These are phyloP conservation scores for Eulemur mongoz DNA, from an alignment of 2,797 vertebrate species.

Conservation along the genomic window DNA sequence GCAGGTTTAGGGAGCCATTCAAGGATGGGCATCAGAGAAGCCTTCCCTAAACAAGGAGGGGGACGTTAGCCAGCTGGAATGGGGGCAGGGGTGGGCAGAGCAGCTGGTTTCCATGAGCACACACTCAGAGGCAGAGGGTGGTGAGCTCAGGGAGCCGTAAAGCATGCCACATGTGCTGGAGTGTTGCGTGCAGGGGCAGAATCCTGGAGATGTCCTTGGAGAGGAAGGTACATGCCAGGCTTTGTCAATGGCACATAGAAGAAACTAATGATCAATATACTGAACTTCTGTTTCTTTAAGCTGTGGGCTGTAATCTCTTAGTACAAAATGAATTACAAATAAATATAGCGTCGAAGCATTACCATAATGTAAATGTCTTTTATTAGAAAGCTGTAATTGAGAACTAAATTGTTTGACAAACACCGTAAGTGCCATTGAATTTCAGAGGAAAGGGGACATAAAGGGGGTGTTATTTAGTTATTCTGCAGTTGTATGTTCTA, in stretches of 20 bases:
- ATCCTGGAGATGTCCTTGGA: background rate
- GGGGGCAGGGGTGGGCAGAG: background rate
- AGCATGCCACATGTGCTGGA: background rate
- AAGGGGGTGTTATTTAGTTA: background rate
- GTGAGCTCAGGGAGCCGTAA: background rate
- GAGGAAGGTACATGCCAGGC: background rate
- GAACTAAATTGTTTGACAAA: background rate
- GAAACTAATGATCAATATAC: background rate
- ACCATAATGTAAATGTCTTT: background rate
- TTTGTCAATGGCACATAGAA: background rate
- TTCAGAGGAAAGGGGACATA: background rate
- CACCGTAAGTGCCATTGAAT: background rate
- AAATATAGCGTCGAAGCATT: background rate
- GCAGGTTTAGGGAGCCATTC: background rate
- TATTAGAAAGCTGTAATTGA: conserved; percentile 47
- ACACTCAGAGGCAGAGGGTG: background rate
- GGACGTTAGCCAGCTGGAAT: background rate
- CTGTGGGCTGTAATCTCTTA: background rate
- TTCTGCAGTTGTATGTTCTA: background rate
- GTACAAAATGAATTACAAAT: background rate
- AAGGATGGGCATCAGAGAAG: background rate
- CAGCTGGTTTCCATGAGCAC: background rate
- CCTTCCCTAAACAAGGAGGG: background rate
- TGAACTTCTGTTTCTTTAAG: background rate
- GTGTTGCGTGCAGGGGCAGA: background rate